A percentile compares a stretch with the other conserved stretches of the same genome.
Conservation (phyloP, 2,113 vertebrate genomes). For the Perca flavescens region DNA sequence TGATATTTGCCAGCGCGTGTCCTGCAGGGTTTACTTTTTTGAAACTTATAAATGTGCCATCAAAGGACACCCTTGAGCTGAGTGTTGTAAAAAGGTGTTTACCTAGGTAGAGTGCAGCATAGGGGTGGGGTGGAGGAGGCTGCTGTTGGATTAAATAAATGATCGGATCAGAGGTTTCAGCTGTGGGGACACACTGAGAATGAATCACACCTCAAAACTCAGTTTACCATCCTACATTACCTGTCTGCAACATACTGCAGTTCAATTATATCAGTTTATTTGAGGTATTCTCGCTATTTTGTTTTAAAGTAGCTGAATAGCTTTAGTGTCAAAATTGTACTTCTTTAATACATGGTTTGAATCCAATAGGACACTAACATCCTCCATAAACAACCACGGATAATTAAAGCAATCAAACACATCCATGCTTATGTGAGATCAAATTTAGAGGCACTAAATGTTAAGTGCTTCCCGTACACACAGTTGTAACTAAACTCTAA, state of each 20-base stretch:
- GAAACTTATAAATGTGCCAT: conserved; percentile 59
- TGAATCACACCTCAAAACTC: conserved; percentile 20
- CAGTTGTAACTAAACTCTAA: background rate
- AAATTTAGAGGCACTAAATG: background rate
- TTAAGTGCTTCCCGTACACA: background rate
- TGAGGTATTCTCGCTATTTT: background rate
- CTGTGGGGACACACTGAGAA: conserved; percentile 25
- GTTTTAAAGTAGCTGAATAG: background rate
- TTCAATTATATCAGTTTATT: background rate
- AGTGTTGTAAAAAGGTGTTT: conserved; percentile 61
- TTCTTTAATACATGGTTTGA: background rate
- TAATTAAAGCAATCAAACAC: background rate
- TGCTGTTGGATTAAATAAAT: conserved; percentile 49
- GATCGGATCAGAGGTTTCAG: conserved; percentile 50
- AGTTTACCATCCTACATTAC: background rate
- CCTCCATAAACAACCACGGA: background rate
- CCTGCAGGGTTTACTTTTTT: conserved; percentile 53
- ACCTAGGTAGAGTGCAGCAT: conserved; percentile 26
- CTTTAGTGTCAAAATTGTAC: background rate
- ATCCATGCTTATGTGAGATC: background rate
- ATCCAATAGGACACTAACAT: background rate
- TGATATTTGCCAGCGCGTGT: conserved; percentile 47
- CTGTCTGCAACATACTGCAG: background rate
- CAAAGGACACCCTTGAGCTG: conserved; percentile 57
- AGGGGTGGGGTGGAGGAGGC: background rate